These are phyloP conservation scores for Rynchops niger DNA, from an alignment of 2,113 vertebrate species.

Conservation along the genomic window DNA sequence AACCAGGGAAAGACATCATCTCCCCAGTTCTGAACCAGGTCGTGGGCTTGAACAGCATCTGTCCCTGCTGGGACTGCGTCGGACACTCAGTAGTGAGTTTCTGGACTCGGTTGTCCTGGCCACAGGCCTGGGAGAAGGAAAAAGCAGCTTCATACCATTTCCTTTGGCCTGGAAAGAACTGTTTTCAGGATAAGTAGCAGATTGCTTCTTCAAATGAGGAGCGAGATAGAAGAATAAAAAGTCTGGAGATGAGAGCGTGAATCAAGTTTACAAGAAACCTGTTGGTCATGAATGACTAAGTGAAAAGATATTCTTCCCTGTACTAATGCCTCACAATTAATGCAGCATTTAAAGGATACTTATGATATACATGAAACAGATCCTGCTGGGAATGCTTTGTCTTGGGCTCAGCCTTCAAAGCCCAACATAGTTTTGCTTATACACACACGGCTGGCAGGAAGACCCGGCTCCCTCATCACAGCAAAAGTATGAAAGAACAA, in stretches of 20 bases:
- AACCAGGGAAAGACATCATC: neutral
- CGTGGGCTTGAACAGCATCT: neutral
- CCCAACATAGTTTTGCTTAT: neutral
- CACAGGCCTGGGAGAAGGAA: neutral
- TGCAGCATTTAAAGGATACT: conserved; percentile 1
- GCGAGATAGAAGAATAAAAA: neutral
- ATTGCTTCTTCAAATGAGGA: conserved; percentile 41
- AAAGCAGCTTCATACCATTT: conserved; percentile 48
- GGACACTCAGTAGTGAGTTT: neutral
- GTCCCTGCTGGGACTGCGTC: neutral
- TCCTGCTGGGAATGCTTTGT: neutral
- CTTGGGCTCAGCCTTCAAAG: neutral
- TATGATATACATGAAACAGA: neutral
- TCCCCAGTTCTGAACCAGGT: neutral
- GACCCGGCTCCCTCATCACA: neutral
- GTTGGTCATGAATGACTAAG: conserved; percentile 50
- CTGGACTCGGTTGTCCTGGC: neutral
- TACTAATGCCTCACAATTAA: conserved; percentile 32
- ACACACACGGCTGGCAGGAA: neutral
- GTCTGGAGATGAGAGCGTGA: neutral
- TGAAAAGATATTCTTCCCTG: conserved; percentile 21
- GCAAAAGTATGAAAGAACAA: neutral
- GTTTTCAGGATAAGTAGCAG: conserved; percentile 51
- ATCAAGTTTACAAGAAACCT: conserved; percentile 45
- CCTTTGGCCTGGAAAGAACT: conserved; percentile 35